phyloP scores from a whole-genome alignment of 1,140 invertebrate species.

The Drosophila nasuta region DNA sequence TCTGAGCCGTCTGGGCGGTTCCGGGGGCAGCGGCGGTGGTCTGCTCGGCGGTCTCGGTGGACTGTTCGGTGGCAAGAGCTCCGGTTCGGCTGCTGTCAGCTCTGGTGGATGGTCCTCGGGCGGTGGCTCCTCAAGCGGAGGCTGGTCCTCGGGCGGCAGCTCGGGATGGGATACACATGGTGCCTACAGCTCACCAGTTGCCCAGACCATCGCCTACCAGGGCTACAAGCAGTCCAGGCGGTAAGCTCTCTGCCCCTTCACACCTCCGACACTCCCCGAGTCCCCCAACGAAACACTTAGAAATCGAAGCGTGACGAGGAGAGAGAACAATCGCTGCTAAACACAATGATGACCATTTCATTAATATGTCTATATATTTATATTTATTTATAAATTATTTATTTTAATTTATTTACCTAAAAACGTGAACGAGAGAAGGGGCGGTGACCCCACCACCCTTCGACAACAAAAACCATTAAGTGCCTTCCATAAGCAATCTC shows the following conservation, averaged over 20 bases:
- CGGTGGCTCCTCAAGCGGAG: conserved; percentile 63
- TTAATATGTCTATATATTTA: conserved; percentile 77
- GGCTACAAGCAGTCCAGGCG: conserved; percentile 84
- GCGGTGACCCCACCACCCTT: conserved; percentile 16
- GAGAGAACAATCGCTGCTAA: conserved; percentile 71
- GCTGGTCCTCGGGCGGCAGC: conserved; percentile 73
- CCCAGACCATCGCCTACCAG: conserved; percentile 85
- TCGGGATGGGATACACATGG: conserved; percentile 84
- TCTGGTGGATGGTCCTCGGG: conserved; percentile 82
- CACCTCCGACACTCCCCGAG: conserved; percentile 10
- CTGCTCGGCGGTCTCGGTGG: conserved; percentile 79
- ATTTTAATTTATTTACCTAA: conserved; percentile 83
- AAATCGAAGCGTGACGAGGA: conserved; percentile 55
- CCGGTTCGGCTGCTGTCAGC: conserved; percentile 64
- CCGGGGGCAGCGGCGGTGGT: conserved; percentile 76
- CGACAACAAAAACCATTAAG: conserved; percentile 43
- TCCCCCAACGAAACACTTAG: conserved; percentile 30
- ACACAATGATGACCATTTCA: conserved; percentile 67
- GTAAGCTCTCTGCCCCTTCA: conserved; percentile 50
- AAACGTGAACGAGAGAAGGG: conserved; percentile 76
- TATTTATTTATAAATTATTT: conserved; percentile 83
- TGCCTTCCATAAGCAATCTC: conserved; percentile 70
- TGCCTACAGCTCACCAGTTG: conserved; percentile 84
- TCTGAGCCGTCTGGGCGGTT: conserved; percentile 85
- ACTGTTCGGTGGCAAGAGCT: conserved; percentile 78